Conservation (phyloP, 2,888 invertebrate species). For the Orgyia antiqua region DNA sequence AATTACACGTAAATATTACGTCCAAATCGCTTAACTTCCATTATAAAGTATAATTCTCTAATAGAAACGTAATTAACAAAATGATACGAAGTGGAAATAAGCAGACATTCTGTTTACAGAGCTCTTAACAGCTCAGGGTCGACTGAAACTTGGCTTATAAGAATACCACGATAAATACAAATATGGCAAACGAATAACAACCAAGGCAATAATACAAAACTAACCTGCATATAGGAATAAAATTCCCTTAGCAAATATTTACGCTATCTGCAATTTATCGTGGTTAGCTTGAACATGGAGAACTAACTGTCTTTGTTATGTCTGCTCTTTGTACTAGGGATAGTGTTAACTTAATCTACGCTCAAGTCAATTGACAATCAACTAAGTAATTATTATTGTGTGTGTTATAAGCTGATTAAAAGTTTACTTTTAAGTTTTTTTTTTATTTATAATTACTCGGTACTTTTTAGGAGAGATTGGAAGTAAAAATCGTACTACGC, state of each 20-base stretch:
- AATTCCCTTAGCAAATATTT: slow-evolving; percentile 13
- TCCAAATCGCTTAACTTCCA: slow-evolving; percentile 23
- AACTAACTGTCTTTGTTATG: slow-evolving; percentile 59
- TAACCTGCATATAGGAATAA: slow-evolving; percentile 8
- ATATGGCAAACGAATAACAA: slow-evolving; percentile 1
- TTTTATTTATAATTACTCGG: too few relatives aligned
- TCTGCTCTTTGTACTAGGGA: slow-evolving; percentile 47
- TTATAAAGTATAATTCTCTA: slow-evolving; percentile 30
- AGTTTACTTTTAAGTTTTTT: too few relatives aligned
- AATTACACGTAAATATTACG: slow-evolving; percentile 18
- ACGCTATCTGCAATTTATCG: slow-evolving; percentile 13
- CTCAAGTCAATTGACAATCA: slow-evolving; percentile 43
- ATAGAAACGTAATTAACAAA: slow-evolving; percentile 36
- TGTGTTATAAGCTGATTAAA: too few relatives aligned
- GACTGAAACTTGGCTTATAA: slow-evolving; percentile 49
- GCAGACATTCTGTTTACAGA: slow-evolving; percentile 43
- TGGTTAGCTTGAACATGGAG: slow-evolving; percentile 42
- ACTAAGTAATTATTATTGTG: slow-evolving; percentile 43
- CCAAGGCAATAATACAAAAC: background rate
- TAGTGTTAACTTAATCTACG: slow-evolving; percentile 47
- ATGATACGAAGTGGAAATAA: slow-evolving; percentile 41
- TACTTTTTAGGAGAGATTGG: too few relatives aligned
- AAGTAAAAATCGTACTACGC: too few relatives aligned
- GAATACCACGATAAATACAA: slow-evolving; percentile 25
- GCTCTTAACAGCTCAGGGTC: slow-evolving; percentile 46